Evolutionary conservation across 2,113 vertebrate species (phyloP), one percentile per base, ranked within the genome.

Genomic region (Sphaerodactylus townsendi): DNA sequence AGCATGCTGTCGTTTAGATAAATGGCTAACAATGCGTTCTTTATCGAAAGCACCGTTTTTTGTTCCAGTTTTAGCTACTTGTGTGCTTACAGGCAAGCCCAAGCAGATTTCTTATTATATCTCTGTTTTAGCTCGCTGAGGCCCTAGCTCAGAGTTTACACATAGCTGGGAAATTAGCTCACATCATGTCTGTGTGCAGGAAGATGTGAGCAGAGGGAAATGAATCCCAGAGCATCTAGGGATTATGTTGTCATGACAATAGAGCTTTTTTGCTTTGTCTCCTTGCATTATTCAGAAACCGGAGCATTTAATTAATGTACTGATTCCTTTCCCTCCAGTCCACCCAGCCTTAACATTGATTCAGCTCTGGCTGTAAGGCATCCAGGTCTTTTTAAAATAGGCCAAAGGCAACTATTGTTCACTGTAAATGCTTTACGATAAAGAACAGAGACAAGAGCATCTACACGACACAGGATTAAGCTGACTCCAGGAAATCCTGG

Each of bases 171-270:
- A 76, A 79, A 85, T 70, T 44, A 28, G 48, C 48, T 70, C 28
- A 56, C 0, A 0, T 78, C 86, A 85, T 70, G 59, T 39, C 19
- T 0, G 37, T 59, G 81, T 1, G 1, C 66, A 10, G 0, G 7
- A 50, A 86, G 77, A 71, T 7, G 37, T 25, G 25, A 1, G 79
- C 3, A 4, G 30, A 79, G 79, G 68, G 0, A 85, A 87, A 87
- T 71, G 86, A 86, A 90, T 81, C 82, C 78, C 79, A 87, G 35
- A 79, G 85, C 90, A 88, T 69, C 85, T 81, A 88, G 79, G 77
- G 84, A 21, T 77, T 80, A 15, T 0, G 73, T 81, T 87, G 82
- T 64, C 71, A 75, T 39, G 44, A 76, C 77, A 91, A 88, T 87
- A 69, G 23, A 9, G 35, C 73, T 80, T 86, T n/a, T 81, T 72